A percentile compares a stretch with the other conserved stretches of the same genome.
These are phyloP conservation scores for Pocillopora verrucosa DNA, from an alignment of 64 coral and sea anemone species.

Conservation along the genomic window DNA sequence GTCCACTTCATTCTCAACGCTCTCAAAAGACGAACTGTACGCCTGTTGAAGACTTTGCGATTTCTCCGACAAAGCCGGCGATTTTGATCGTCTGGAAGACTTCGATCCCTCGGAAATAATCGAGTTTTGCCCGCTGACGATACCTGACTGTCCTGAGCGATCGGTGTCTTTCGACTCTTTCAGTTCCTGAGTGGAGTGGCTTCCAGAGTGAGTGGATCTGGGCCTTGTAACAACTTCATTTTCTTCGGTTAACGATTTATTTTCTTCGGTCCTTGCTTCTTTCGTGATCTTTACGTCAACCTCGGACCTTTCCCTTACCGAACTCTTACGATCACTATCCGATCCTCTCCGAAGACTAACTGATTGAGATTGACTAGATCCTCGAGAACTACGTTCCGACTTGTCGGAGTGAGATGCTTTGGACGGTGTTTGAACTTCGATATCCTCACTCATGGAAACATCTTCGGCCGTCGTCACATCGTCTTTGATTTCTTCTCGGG, in stretches of 20 bases:
- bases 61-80: constrained; percentile 3
- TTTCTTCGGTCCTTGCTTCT: constrained; percentile 27
- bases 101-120: constrained; percentile 1
- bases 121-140: not conserved
- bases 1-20: constrained; percentile 15
- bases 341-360: not conserved
- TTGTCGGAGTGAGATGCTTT: constrained; percentile 20
- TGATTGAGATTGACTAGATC: constrained; percentile 9
- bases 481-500: constrained; percentile 39
- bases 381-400: not conserved
- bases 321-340: constrained; percentile 2
- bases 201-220: not conserved
- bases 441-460: constrained; percentile 38
- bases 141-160: not conserved
- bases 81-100: constrained; percentile 10
- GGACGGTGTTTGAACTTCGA: constrained; percentile 27
- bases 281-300: constrained; percentile 29
- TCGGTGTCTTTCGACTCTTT: not conserved
- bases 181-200: not conserved
- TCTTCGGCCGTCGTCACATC: constrained; percentile 50
- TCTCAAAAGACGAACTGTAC: constrained; percentile 52
- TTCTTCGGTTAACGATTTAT: constrained; percentile 25
- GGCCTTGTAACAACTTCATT: constrained; percentile 38
- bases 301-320: not conserved
- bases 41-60: not conserved